Percentiles rank a stretch among this genome's conserved stretches.
These are phyloP conservation scores for Dione juno DNA, from an alignment of 2,888 invertebrate species.

Conservation along the genomic window DNA sequence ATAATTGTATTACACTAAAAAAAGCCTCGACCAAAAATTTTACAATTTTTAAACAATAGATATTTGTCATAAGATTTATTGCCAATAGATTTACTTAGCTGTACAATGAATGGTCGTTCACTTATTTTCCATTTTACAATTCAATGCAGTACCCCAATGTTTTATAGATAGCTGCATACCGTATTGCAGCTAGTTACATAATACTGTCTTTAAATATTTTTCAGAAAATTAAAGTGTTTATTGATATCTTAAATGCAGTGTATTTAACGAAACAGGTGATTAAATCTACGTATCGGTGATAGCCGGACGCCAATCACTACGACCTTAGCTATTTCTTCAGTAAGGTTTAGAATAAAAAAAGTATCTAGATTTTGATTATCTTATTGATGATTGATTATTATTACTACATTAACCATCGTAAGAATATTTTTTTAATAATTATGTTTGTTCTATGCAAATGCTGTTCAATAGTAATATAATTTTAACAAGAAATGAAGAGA, in stretches of 20 bases:
- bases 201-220: conserved; percentile 39
- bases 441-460: too few relatives aligned
- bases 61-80: conserved; percentile 12
- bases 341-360: neutral
- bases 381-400: too few relatives aligned
- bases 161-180: conserved; percentile 43
- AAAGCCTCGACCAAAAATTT: too few relatives aligned
- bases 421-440: too few relatives aligned
- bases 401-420: too few relatives aligned
- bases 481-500: neutral
- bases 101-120: conserved; percentile 30
- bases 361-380: too few relatives aligned
- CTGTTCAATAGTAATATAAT: too few relatives aligned
- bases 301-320: neutral
- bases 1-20: too few relatives aligned
- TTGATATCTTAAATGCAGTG: neutral
- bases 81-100: conserved; percentile 18
- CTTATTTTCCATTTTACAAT: conserved; percentile 44
- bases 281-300: neutral
- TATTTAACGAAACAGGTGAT: neutral
- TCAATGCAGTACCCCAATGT: conserved; percentile 41
- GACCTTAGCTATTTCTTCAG: neutral
- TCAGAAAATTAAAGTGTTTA: conserved; percentile 25
- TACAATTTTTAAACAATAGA: neutral
- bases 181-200: conserved; percentile 45